A percentile compares a stretch with the other conserved stretches of the same genome.
Conservation (phyloP, 2,888 invertebrate genomes). For the Chalcosyrphus nemorum region DNA sequence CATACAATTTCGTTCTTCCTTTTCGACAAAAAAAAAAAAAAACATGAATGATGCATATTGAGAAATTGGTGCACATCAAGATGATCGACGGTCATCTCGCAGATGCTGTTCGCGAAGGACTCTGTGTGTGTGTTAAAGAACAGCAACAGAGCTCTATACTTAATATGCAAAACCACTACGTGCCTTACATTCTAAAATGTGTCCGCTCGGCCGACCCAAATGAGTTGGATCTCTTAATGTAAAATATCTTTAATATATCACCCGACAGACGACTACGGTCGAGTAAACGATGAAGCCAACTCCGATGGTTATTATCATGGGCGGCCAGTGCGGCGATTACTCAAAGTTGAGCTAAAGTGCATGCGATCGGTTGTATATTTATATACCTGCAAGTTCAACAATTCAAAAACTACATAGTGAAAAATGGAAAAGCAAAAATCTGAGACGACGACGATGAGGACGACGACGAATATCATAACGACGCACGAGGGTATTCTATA, state of each 20-base stretch:
- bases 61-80: slow-evolving; percentile 73
- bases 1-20: slow-evolving; percentile 46
- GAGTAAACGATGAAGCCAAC: slow-evolving; percentile 48
- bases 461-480: slow-evolving; percentile 27
- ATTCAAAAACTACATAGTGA: slow-evolving; percentile 24
- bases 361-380: slow-evolving; percentile 38
- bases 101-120: slow-evolving; percentile 49
- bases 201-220: slow-evolving; percentile 55
- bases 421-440: neutral
- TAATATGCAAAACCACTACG: slow-evolving; percentile 72
- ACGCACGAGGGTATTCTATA: slow-evolving; percentile 51
- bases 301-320: slow-evolving; percentile 69
- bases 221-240: slow-evolving; percentile 72
- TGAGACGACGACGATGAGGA: neutral
- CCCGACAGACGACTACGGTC: slow-evolving; percentile 44
- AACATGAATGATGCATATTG: slow-evolving; percentile 68
- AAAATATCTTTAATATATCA: slow-evolving; percentile 73
- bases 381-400: slow-evolving; percentile 2
- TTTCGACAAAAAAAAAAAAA: slow-evolving; percentile 19
- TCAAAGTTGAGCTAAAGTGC: slow-evolving; percentile 64
- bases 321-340: slow-evolving; percentile 70
- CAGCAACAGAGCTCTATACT: slow-evolving; percentile 50
- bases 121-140: slow-evolving; percentile 7
- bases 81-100: slow-evolving; percentile 69
- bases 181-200: slow-evolving; percentile 69